Conservation (phyloP, 1,140 invertebrate genomes). For the Drosophila watanabei region DNA sequence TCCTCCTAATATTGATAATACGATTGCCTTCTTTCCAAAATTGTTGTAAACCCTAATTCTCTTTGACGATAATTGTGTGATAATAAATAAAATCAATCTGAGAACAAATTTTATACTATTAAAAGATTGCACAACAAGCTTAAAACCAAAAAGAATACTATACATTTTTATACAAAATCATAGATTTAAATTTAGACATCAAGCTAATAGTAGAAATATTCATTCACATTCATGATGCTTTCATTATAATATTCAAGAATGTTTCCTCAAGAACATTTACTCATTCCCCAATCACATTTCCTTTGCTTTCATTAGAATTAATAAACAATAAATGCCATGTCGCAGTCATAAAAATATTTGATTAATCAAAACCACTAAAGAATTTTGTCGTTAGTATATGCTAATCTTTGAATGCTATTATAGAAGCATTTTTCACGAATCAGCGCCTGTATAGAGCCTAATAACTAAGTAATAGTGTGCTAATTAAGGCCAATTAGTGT, state of each 20-base stretch:
- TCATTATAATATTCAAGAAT: background rate
- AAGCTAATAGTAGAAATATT: background rate
- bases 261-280: background rate
- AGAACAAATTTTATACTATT: too few relatives aligned
- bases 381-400: background rate
- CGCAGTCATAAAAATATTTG: constrained; percentile 9
- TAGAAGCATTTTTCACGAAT: constrained; percentile 20
- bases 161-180: background rate
- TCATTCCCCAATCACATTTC: too few relatives aligned
- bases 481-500: constrained; percentile 32
- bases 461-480: constrained; percentile 12
- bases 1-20: too few relatives aligned
- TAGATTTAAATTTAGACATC: background rate
- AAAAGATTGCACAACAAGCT: background rate
- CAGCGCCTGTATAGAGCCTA: constrained; percentile 11
- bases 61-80: too few relatives aligned
- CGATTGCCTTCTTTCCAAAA: too few relatives aligned
- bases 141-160: background rate
- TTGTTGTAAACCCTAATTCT: too few relatives aligned
- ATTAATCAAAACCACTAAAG: constrained; percentile 16
- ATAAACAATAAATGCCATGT: constrained; percentile 10
- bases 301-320: background rate
- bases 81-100: too few relatives aligned
- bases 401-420: constrained; percentile 19
- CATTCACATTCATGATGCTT: background rate